Evolutionary conservation across 2,888 invertebrate species (phyloP), one percentile per base, ranked within the genome.

Genomic region (Heliconius aoede): DNA sequence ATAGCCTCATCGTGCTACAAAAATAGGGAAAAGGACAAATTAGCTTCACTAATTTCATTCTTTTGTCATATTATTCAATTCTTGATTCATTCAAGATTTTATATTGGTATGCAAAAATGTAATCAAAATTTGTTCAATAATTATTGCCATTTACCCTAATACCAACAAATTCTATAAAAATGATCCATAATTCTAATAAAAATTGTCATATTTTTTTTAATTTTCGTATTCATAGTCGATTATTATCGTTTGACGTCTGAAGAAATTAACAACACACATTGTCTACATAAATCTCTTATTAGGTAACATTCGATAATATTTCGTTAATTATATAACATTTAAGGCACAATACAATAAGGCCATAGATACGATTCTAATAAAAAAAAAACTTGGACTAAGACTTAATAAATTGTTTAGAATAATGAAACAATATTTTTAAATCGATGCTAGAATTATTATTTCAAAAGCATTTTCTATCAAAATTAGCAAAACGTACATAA

Each of bases 231-330:
- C 71, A 55, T 68, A 73, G 32, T 79, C 73, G 58, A 60, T 73
- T 78, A 60, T 73, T 78, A 40, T 75, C 72, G 74, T 80, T 76
- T 85, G 85, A 85, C 88, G 85, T 84, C 82, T 78, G 82, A 87
- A 86, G 85, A 85, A 85, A 83, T 81, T 55, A 51, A 68, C 21
- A 28, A 30, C 5, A 68, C 13, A 21, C 28, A 65, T 13, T 24
- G n/a, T 72, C 61, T 61, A 72, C 40, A 78, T 82, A 81, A 79
- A 81, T 81, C 77, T 81, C 81, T 81, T 72, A 80, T 74, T 77
- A 76, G 84, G 82, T 84, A 84, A 84, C 83, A 81, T 83, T 79
- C 75, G 75, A 79, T 81, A 82, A 81, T 81, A 82, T 79, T 77
- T 76, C 75, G 73, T 79, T 78, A 68, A 81, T 74, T 80, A 82